Evolutionary conservation across 2,888 invertebrate species (phyloP).

Genomic region (Ametastegia equiseti): DNA sequence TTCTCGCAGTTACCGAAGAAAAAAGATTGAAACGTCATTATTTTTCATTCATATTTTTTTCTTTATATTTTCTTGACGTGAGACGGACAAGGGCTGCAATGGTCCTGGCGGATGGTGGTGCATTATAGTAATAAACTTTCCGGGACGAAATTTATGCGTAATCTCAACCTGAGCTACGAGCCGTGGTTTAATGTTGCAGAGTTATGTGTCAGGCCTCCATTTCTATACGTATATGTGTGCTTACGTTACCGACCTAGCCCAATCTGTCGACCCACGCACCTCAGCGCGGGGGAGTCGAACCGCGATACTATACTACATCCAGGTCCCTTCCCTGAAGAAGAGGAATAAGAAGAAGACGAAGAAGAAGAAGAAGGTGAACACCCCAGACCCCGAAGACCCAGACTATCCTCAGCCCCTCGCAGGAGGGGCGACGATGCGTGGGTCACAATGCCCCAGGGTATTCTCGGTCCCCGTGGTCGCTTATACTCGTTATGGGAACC

Average conservation of each 20-base stretch:
- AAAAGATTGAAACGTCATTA: neutral
- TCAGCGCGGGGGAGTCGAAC: conserved; percentile 53
- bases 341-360: too few species aligned
- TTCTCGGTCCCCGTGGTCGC: conserved; percentile 53
- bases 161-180: conserved; percentile 64
- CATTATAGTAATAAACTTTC: conserved; percentile 60
- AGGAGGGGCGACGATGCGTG: conserved; percentile 62
- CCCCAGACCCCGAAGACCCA: neutral
- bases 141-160: conserved; percentile 66
- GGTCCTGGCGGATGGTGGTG: neutral
- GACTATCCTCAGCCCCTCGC: conserved; percentile 11
- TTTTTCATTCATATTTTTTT: neutral
- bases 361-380: conserved; percentile 6
- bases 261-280: conserved; percentile 67
- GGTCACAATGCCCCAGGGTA: conserved; percentile 70
- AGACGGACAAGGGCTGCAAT: neutral
- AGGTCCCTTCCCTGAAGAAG: neutral
- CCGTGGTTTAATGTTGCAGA: conserved; percentile 63
- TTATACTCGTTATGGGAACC: conserved; percentile 69
- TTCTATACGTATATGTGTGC: conserved; percentile 18
- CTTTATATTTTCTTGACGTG: neutral
- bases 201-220: conserved; percentile 57
- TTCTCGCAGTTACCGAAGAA: neutral
- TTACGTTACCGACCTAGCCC: conserved; percentile 68
- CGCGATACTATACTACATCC: neutral